Percentiles rank a stretch among this genome's conserved stretches.
phyloP scores from a whole-genome alignment of 2,113 vertebrate species.

The Machaerirhynchus nigripectus region DNA sequence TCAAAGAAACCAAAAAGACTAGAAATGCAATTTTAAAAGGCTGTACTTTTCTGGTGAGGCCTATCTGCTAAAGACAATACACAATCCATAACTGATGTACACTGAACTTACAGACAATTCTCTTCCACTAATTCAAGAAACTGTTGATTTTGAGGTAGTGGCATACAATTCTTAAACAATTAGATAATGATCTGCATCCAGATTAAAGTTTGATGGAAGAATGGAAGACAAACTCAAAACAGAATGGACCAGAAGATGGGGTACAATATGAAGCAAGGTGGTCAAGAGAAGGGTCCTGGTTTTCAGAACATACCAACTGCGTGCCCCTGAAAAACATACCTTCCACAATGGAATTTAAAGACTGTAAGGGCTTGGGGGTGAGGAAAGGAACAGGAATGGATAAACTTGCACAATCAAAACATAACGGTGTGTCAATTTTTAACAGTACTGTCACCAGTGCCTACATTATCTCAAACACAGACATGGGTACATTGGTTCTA shows the following conservation, averaged over 20 bases:
- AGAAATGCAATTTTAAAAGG: background rate
- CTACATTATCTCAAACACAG: background rate
- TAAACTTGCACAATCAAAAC: background rate
- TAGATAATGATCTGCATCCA: background rate
- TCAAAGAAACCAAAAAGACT: background rate
- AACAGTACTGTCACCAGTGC: background rate
- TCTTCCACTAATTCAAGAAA: background rate
- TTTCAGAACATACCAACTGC: background rate
- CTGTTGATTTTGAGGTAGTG: background rate
- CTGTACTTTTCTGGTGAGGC: background rate
- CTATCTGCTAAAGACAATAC: background rate
- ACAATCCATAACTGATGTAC: background rate
- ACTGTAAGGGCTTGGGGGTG: background rate
- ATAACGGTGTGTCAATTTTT: background rate
- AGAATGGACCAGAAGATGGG: background rate
- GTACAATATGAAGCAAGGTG: background rate
- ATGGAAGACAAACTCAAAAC: background rate
- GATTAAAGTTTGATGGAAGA: background rate
- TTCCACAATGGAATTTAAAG: background rate
- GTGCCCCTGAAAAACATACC: background rate
- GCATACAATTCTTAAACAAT: background rate
- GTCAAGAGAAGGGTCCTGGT: background rate
- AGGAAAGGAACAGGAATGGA: background rate
- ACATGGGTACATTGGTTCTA: background rate
- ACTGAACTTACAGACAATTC: background rate